Percentiles rank a stretch among this genome's conserved stretches.
phyloP scores from a whole-genome alignment of 2,888 invertebrate species.

The Hypolimnas misippus region DNA sequence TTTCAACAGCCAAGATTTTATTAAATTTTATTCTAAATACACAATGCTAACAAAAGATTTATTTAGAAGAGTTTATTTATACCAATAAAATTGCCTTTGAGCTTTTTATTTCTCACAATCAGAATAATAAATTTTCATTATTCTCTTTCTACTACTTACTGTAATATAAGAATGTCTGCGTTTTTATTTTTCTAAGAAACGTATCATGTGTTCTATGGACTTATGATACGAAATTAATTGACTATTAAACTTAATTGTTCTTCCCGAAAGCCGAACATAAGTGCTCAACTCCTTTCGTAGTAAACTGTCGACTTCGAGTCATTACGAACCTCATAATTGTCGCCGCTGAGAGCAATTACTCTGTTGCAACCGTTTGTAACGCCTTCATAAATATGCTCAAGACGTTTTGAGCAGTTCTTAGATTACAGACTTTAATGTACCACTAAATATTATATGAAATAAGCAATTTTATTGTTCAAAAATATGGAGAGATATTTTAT shows the following conservation, averaged over 20 bases:
- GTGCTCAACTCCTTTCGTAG: neutral
- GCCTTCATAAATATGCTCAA: constrained; percentile 13
- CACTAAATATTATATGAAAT: neutral
- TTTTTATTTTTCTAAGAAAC: too few relatives aligned
- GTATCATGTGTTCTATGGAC: too few relatives aligned
- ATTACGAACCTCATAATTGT: constrained; percentile 15
- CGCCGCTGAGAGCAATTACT: constrained; percentile 18
- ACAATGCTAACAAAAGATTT: too few relatives aligned
- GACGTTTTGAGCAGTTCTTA: neutral
- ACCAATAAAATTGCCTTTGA: too few relatives aligned
- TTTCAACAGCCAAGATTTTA: too few relatives aligned
- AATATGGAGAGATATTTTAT: too few relatives aligned
- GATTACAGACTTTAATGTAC: neutral
- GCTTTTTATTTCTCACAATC: too few relatives aligned
- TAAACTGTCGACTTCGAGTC: constrained; percentile 8
- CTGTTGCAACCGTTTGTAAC: constrained; percentile 13
- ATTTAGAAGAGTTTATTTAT: too few relatives aligned
- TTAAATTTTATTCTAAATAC: too few relatives aligned
- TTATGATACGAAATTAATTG: neutral
- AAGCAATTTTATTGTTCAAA: too few relatives aligned
- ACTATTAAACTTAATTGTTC: neutral
- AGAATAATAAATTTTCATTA: too few relatives aligned
- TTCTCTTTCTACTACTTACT: neutral
- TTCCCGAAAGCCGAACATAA: neutral
- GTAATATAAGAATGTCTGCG: neutral